A percentile compares a stretch with the other conserved stretches of the same genome.
phyloP scores from a whole-genome alignment of 2,888 invertebrate species.

The Plebejus anna region DNA sequence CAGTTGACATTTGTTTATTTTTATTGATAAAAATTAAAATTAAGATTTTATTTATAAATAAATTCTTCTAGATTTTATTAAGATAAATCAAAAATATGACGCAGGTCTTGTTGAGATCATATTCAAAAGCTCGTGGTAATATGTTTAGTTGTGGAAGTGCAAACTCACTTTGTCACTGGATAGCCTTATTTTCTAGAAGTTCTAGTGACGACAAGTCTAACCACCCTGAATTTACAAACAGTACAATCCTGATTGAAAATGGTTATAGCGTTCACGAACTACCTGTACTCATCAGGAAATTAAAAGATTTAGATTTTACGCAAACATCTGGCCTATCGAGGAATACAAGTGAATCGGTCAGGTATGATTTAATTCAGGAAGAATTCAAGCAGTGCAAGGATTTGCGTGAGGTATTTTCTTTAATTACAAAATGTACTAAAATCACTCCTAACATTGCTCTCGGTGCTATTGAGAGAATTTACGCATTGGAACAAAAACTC shows the following conservation, averaged over 20 bases:
- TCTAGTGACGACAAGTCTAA: conserved; percentile 57
- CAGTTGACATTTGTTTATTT: too few relatives aligned
- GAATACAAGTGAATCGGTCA: conserved; percentile 50
- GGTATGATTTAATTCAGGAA: conserved; percentile 65
- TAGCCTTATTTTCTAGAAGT: conserved; percentile 45
- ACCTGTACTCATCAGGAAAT: conserved; percentile 81
- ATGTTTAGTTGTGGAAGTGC: conserved; percentile 46
- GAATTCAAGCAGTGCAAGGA: conserved; percentile 70
- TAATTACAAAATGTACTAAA: conserved; percentile 71
- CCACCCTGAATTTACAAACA: conserved; percentile 58
- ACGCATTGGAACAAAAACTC: conserved; percentile 62
- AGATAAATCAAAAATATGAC: conserved; percentile 47
- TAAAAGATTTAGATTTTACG: conserved; percentile 60
- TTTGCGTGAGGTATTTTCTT: conserved; percentile 65
- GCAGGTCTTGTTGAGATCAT: conserved; percentile 58
- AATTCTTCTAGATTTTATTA: not conserved
- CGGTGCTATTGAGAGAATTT: conserved; percentile 72
- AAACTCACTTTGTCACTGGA: conserved; percentile 39
- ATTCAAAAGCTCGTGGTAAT: conserved; percentile 55
- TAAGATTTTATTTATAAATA: not conserved
- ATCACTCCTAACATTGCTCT: conserved; percentile 74
- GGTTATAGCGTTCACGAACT: conserved; percentile 84
- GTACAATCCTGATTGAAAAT: conserved; percentile 82
- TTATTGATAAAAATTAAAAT: conserved; percentile 9
- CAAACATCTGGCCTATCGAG: conserved; percentile 42